phyloP scores from a whole-genome alignment of 2,888 invertebrate species.

The Cephus runcator region DNA sequence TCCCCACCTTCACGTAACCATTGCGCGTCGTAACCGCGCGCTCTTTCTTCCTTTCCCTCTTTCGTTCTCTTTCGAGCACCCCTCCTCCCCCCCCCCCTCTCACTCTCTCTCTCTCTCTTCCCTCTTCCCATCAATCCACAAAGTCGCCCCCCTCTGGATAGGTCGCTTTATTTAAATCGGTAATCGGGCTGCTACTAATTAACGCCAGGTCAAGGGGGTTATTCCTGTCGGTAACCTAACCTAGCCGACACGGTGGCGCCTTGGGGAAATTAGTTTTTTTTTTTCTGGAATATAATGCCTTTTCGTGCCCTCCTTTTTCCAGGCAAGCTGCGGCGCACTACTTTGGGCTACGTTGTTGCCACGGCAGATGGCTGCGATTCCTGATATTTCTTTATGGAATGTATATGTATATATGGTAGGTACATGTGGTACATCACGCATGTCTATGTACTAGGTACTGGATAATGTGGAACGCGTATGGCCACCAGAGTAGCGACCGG shows the following conservation, averaged over 20 bases:
- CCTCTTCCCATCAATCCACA: not conserved
- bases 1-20: constrained; percentile 8
- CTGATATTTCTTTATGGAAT: constrained; percentile 5
- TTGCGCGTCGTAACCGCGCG: constrained; percentile 10
- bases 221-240: not conserved
- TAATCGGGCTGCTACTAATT: constrained; percentile 22
- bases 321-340: constrained; percentile 1
- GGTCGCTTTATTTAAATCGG: constrained; percentile 21
- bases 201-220: constrained; percentile 17
- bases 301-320: constrained; percentile 9
- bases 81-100: not conserved
- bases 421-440: constrained; percentile 21
- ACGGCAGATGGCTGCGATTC: constrained; percentile 8
- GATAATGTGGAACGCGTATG: constrained; percentile 14
- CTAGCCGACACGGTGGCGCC: constrained; percentile 14
- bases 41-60: constrained; percentile 15
- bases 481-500: constrained; percentile 49
- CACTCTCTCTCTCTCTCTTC: not conserved
- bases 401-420: constrained; percentile 24
- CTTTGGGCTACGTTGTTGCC: not conserved
- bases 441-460: constrained; percentile 12
- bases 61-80: not conserved
- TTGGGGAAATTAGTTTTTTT: constrained; percentile 20
- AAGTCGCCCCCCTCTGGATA: not conserved
- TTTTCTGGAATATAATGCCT: constrained; percentile 13